Evolutionary conservation across 2,113 vertebrate genomes (phyloP), one percentile per base, ranked within the genome.

Genomic region (Propithecus coquereli): DNA sequence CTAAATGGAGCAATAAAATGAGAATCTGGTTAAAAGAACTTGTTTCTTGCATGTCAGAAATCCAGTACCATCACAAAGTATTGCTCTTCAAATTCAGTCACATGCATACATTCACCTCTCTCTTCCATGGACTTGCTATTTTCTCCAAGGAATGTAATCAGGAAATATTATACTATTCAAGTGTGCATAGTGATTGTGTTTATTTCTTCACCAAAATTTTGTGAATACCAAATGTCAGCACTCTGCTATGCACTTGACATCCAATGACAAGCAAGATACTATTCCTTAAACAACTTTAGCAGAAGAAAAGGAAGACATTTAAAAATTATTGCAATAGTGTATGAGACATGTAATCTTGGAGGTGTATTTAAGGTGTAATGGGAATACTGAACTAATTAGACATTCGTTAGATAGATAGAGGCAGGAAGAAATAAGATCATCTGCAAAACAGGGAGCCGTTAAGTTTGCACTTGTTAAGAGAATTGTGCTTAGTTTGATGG

Each of bases 311-410:
- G 27, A 77, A 79, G 70, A 25, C 23, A 52, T 40, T 71, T 45
- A 9, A 47, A 85, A 84, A 92, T n/a, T 47, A 43, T 63, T 77
- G 23, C 20, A 59, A 17, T 80, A 74, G 23, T 45, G 2, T 57
- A 18, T 25, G 68, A 74, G 12, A 71, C 17, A 52, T 32, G 40
- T 59, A 81, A 27, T 92, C 63, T 37, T 90, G 50, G 45, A 90
- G 85, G 25, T 57, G 25, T 77, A 57, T 81, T 87, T 94, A 84
- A 93, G 32, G 74, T 90, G 12, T n/a, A 71, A 2, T 81, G 40
- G 90, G 86, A 95, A 93, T 96, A 73, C n/a, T 92, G 73, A 93
- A 84, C 71, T 91, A 91, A 95, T 91, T 95, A 93, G 40, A 16
- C 12, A 45, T 68, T 95, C 76, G 71, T 83, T 96, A 95, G 43